Evolutionary conservation across 2,888 invertebrate species (phyloP).

Genomic region (Myopa testacea): DNA sequence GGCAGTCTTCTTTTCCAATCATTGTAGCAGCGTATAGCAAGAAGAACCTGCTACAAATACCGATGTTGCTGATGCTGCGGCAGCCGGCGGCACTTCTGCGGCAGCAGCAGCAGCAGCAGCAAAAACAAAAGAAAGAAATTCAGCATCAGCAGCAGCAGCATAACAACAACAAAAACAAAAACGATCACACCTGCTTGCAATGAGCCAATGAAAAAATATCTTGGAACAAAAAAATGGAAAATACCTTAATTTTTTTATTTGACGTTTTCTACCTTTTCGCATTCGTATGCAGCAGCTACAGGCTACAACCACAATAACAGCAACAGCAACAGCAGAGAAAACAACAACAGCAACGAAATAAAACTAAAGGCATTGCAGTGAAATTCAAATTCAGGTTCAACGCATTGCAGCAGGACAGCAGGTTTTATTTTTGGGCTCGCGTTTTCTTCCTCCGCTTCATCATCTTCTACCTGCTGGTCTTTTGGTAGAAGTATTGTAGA

Average conservation of each 20-base stretch:
- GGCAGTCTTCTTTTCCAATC: background rate
- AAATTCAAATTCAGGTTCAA: conserved; percentile 42
- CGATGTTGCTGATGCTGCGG: background rate
- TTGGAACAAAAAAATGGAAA: conserved; percentile 8
- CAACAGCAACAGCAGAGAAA: background rate
- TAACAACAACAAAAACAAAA: conserved; percentile 31
- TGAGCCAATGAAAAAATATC: background rate
- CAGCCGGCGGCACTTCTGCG: conserved; percentile 24
- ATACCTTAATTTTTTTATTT: conserved; percentile 8
- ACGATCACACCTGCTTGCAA: conserved; percentile 46
- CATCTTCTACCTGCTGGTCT: background rate
- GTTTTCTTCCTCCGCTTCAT: conserved; percentile 8
- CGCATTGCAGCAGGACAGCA: conserved; percentile 29
- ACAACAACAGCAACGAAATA: background rate
- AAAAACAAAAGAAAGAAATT: conserved; percentile 24
- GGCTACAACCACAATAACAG: background rate
- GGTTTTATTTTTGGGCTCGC: conserved; percentile 29
- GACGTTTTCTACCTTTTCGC: background rate
- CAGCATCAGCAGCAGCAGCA: conserved; percentile 3
- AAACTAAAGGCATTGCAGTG: conserved; percentile 28
- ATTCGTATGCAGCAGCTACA: too few species aligned
- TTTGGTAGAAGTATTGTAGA: conserved; percentile 11
- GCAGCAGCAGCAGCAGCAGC: background rate
- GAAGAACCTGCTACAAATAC: conserved; percentile 24
- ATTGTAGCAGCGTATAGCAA: conserved; percentile 3